These are phyloP conservation scores for Hirudo medicinalis DNA, from an alignment of 1,140 invertebrate species.

Conservation along the genomic window DNA sequence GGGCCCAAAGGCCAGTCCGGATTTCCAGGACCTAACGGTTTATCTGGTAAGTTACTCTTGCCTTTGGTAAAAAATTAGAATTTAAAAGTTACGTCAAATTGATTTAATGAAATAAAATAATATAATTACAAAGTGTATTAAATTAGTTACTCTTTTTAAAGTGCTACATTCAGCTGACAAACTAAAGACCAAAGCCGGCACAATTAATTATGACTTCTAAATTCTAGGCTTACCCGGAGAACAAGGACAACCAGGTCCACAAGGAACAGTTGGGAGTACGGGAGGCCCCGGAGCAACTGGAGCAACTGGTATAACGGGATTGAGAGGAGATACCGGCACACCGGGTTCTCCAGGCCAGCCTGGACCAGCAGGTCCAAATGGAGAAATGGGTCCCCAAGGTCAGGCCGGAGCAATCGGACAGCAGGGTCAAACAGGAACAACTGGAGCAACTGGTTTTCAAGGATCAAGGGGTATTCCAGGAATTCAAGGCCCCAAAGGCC, in stretches of 20 bases:
- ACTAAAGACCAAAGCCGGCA: too few species aligned
- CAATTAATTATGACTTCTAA: too few species aligned
- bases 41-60: not conserved
- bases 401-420: slow-evolving; percentile 10
- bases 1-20: slow-evolving; percentile 9
- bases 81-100: too few species aligned
- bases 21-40: slow-evolving; percentile 3
- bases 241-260: slow-evolving; percentile 26
- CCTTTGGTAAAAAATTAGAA: too few species aligned
- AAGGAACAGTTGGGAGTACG: slow-evolving; percentile 20
- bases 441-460: slow-evolving; percentile 11
- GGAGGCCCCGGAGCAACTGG: not conserved
- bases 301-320: not conserved
- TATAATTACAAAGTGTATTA: too few species aligned
- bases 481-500: too few species aligned
- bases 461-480: not conserved
- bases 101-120: too few species aligned
- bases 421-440: slow-evolving; percentile 7
- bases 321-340: not conserved
- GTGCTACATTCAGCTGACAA: too few species aligned
- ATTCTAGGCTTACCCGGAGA: slow-evolving; percentile 22
- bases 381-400: slow-evolving; percentile 11
- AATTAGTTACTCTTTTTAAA: too few species aligned
- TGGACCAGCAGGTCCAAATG: slow-evolving; percentile 3
- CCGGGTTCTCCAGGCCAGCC: not conserved